A percentile compares a stretch with the other conserved stretches of the same genome.
phyloP scores from a whole-genome alignment of 2,888 invertebrate species.

The Cheilosia scutellata region DNA sequence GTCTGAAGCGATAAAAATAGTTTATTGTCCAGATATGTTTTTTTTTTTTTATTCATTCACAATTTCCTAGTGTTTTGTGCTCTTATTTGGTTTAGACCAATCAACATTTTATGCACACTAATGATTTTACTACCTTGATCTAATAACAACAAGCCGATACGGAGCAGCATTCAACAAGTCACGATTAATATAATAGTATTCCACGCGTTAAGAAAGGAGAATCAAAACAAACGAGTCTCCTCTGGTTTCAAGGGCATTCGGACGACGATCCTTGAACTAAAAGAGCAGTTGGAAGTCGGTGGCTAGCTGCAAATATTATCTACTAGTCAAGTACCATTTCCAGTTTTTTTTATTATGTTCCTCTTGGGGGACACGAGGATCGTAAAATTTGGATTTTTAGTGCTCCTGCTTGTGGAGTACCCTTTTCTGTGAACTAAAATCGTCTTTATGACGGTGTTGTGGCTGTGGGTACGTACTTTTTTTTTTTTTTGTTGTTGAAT shows the following conservation, averaged over 20 bases:
- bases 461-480: neutral
- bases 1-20: constrained; percentile 62
- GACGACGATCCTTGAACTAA: constrained; percentile 49
- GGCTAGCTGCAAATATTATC: constrained; percentile 18
- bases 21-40: constrained; percentile 24
- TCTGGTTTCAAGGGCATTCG: constrained; percentile 35
- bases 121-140: constrained; percentile 47
- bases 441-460: constrained; percentile 37
- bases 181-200: constrained; percentile 26
- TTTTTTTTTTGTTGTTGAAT: constrained; percentile 1
- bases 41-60: constrained; percentile 31
- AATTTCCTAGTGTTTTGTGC: constrained; percentile 37
- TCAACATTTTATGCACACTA: constrained; percentile 56
- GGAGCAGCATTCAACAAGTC: constrained; percentile 51
- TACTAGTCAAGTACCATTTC: constrained; percentile 36
- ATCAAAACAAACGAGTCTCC: constrained; percentile 24
- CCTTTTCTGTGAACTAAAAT: constrained; percentile 33
- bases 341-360: constrained; percentile 25
- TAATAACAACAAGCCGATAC: constrained; percentile 21
- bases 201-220: constrained; percentile 11
- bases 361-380: constrained; percentile 47
- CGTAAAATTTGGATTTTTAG: constrained; percentile 63
- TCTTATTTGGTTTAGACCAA: constrained; percentile 32
- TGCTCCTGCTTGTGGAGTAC: constrained; percentile 40
- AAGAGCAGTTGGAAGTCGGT: constrained; percentile 14